Conservation (phyloP, 2,888 invertebrate genomes). For the Pseudococcus longispinus region DNA sequence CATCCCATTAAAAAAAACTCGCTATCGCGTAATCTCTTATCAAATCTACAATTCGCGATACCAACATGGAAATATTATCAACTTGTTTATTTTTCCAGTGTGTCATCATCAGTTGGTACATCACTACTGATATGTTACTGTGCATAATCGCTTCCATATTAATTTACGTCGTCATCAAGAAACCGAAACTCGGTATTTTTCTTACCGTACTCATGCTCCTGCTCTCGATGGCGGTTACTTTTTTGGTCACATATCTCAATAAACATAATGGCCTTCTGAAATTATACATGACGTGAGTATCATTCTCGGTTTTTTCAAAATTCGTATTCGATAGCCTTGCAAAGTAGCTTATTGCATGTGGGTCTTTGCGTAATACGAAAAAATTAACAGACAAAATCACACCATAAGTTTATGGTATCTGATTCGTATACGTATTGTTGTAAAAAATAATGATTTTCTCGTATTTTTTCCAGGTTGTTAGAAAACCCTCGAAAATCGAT, state of each 20-base stretch:
- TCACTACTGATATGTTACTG: constrained; percentile 53
- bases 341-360: background rate
- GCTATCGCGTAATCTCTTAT: background rate
- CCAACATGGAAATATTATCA: background rate
- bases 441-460: constrained; percentile 4
- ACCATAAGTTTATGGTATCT: background rate
- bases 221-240: constrained; percentile 31
- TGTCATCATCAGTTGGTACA: constrained; percentile 53
- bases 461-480: constrained; percentile 56
- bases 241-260: constrained; percentile 33
- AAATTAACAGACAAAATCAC: background rate
- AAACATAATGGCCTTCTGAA: constrained; percentile 49
- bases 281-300: constrained; percentile 53
- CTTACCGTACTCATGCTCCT: background rate
- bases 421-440: background rate
- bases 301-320: background rate
- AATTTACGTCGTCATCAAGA: constrained; percentile 44
- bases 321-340: background rate
- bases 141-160: constrained; percentile 47
- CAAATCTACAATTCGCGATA: background rate
- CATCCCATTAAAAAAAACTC: background rate
- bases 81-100: constrained; percentile 22
- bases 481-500: constrained; percentile 57
- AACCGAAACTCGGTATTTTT: constrained; percentile 38
- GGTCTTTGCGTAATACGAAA: background rate